Conservation (phyloP, 1,140 invertebrate genomes). For the Zaprionus gabonicus region DNA sequence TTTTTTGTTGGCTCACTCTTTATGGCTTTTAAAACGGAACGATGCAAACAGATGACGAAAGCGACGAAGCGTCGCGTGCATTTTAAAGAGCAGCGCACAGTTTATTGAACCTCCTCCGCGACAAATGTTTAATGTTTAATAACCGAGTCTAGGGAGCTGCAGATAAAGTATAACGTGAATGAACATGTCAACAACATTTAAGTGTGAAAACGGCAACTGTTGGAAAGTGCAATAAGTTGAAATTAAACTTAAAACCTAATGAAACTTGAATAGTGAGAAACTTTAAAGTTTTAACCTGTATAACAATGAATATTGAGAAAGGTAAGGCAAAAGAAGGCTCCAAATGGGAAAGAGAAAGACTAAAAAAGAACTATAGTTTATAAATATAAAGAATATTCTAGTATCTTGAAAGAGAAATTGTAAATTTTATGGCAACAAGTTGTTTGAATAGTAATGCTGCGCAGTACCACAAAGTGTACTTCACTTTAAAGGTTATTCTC, state of each 20-base stretch:
- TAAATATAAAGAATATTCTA: too few relatives aligned
- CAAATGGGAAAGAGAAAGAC: too few relatives aligned
- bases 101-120: slow-evolving; percentile 59
- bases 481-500: too few relatives aligned
- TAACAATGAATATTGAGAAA: too few relatives aligned
- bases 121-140: slow-evolving; percentile 34
- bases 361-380: too few relatives aligned
- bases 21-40: slow-evolving; percentile 44
- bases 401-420: too few relatives aligned
- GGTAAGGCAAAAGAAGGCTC: too few relatives aligned
- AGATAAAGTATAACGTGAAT: slow-evolving; percentile 5
- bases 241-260: slow-evolving; percentile 6
- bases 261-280: too few relatives aligned
- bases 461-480: too few relatives aligned
- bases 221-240: slow-evolving; percentile 32
- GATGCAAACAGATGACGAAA: slow-evolving; percentile 31
- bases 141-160: slow-evolving; percentile 6
- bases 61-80: slow-evolving; percentile 28
- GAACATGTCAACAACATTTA: slow-evolving; percentile 1
- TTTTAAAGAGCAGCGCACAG: slow-evolving; percentile 45
- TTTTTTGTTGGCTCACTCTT: slow-evolving; percentile 50
- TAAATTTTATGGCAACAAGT: too few relatives aligned
- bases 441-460: too few relatives aligned
- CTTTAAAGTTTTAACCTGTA: too few relatives aligned
- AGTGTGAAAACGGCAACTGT: slow-evolving; percentile 25